phyloP scores from a whole-genome alignment of 2,888 invertebrate species.

The Timema podura region DNA sequence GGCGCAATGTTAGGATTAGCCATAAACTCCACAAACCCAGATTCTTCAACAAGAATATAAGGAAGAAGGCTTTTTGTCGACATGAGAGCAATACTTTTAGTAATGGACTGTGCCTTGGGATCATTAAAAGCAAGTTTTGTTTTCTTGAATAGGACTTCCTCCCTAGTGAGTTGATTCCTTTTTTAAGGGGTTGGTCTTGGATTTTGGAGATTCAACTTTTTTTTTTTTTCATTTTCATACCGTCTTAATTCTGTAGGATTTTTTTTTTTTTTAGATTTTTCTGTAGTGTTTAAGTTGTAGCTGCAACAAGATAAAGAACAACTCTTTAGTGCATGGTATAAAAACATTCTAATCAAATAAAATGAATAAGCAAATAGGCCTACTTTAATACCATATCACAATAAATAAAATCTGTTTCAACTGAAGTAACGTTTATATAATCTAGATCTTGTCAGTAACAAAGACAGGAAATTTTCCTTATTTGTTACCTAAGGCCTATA shows the following conservation, averaged over 20 bases:
- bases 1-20: slow-evolving; percentile 4
- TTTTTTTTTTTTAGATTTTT: neutral
- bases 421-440: no score
- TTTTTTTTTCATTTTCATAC: neutral
- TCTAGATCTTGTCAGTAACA: no score
- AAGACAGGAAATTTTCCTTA: no score
- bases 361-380: no score
- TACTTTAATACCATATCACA: no score
- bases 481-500: no score
- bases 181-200: neutral
- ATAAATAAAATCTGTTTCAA: no score
- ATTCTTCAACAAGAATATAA: slow-evolving; percentile 6
- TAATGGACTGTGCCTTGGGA: neutral
- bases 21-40: neutral
- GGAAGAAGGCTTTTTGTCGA: slow-evolving; percentile 4
- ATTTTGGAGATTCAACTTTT: neutral
- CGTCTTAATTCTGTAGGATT: neutral
- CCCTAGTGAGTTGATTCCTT: slow-evolving; percentile 1
- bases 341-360: no score
- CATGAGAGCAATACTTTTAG: slow-evolving; percentile 2
- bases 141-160: neutral
- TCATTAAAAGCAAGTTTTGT: slow-evolving; percentile 1
- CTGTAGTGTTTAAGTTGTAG: neutral
- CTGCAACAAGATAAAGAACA: slow-evolving; percentile 3
- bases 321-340: no score